Conservation (phyloP, 2,113 vertebrate species). For the Zootoca vivipara region DNA sequence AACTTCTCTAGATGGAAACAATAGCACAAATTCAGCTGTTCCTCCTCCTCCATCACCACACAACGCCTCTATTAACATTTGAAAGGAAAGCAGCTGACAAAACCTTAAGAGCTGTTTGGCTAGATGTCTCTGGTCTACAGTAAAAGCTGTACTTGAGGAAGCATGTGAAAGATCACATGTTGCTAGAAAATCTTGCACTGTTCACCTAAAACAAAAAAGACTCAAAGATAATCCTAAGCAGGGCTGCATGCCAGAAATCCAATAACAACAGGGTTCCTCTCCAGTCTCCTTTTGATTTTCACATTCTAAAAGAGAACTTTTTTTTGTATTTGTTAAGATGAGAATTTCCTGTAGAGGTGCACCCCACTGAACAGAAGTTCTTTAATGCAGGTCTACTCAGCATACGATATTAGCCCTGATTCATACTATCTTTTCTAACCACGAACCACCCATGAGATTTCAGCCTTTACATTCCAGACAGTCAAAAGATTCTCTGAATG, state of each 20-base stretch:
- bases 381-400: background rate
- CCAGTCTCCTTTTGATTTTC: background rate
- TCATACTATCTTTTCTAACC: background rate
- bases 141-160: slow-evolving; percentile 49
- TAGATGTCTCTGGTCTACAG: slow-evolving; percentile 34
- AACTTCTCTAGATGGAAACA: slow-evolving; percentile 15
- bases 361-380: background rate
- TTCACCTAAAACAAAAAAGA: background rate
- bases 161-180: slow-evolving; percentile 58
- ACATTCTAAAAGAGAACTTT: background rate
- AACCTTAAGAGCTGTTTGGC: slow-evolving; percentile 33
- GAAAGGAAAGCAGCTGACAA: background rate
- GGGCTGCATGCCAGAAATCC: slow-evolving; percentile 37
- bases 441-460: background rate
- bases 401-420: background rate
- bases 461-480: background rate
- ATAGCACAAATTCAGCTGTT: background rate
- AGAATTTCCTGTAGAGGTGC: rapidly evolving
- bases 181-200: background rate
- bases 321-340: background rate
- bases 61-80: slow-evolving; percentile 16
- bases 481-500: background rate
- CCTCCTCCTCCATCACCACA: background rate
- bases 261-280: slow-evolving; percentile 17
- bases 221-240: background rate